A percentile compares a stretch with the other conserved stretches of the same genome.
phyloP scores from a whole-genome alignment of 2,797 vertebrate species.

The Myotis pilosus region DNA sequence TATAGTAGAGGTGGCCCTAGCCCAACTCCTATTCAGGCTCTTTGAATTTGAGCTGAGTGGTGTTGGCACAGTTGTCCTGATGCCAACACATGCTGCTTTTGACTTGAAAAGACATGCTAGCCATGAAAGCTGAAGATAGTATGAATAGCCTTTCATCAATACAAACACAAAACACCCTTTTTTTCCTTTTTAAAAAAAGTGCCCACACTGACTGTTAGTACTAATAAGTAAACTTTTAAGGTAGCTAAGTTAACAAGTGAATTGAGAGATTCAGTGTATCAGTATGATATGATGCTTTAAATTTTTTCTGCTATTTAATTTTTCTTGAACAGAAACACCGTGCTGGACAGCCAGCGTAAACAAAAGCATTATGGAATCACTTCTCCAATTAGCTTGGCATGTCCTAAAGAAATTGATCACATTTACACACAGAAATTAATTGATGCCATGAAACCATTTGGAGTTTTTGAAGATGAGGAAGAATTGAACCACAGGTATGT shows the following conservation, averaged over 20 bases:
- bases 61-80: slow-evolving; percentile 52
- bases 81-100: slow-evolving; percentile 51
- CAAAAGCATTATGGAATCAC: slow-evolving; percentile 95
- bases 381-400: slow-evolving; percentile 93
- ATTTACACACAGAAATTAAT: slow-evolving; percentile 93
- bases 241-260: slow-evolving; percentile 22
- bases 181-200: neutral
- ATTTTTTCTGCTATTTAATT: slow-evolving; percentile 33
- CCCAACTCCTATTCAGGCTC: slow-evolving; percentile 1
- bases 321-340: slow-evolving; percentile 82
- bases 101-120: slow-evolving; percentile 57
- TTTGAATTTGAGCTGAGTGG: slow-evolving; percentile 58
- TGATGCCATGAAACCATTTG: slow-evolving; percentile 95
- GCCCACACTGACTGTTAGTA: neutral
- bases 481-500: slow-evolving; percentile 93
- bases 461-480: slow-evolving; percentile 96
- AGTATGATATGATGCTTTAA: neutral
- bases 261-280: slow-evolving; percentile 14
- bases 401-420: slow-evolving; percentile 92
- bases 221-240: slow-evolving; percentile 39
- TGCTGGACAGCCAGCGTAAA: slow-evolving; percentile 88
- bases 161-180: slow-evolving; percentile 34
- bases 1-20: slow-evolving; percentile 34
- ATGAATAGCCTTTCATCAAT: slow-evolving; percentile 54
- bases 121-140: slow-evolving; percentile 46